Conservation (phyloP, 2,888 invertebrate genomes). For the Smittia aterrima region DNA sequence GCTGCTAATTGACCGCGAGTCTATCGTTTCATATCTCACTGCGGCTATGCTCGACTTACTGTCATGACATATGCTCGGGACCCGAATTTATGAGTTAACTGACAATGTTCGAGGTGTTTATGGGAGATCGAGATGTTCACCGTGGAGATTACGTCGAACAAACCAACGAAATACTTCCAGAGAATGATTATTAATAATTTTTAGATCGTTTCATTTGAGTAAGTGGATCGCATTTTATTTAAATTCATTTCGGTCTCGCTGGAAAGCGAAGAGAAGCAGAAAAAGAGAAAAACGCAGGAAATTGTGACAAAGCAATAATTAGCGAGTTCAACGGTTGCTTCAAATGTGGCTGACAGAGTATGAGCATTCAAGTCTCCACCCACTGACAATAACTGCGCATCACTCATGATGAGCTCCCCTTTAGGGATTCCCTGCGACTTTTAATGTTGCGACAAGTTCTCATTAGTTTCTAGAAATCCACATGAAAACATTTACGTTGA, state of each 20-base stretch:
- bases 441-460: no score
- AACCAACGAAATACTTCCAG: slow-evolving; percentile 1
- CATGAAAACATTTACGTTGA: not conserved
- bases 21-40: slow-evolving; percentile 17
- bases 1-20: slow-evolving; percentile 34
- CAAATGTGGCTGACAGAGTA: not conserved
- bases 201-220: not conserved
- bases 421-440: not conserved
- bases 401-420: not conserved
- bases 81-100: slow-evolving; percentile 37
- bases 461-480: not conserved
- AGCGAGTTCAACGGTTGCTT: slow-evolving; percentile 18
- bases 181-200: slow-evolving; percentile 27
- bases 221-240: not conserved
- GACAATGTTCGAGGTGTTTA: slow-evolving; percentile 41
- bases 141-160: not conserved
- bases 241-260: not conserved
- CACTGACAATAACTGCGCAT: not conserved
- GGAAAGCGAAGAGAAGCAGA: not conserved
- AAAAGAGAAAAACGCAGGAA: slow-evolving; percentile 7
- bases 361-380: not conserved
- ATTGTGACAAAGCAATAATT: slow-evolving; percentile 27
- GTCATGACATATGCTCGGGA: slow-evolving; percentile 29
- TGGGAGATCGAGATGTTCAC: slow-evolving; percentile 19
- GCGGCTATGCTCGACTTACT: slow-evolving; percentile 5